Base-by-base conservation (phyloP, 2,797 vertebrate species). In the Periophthalmus magnuspinnatus region DNA sequence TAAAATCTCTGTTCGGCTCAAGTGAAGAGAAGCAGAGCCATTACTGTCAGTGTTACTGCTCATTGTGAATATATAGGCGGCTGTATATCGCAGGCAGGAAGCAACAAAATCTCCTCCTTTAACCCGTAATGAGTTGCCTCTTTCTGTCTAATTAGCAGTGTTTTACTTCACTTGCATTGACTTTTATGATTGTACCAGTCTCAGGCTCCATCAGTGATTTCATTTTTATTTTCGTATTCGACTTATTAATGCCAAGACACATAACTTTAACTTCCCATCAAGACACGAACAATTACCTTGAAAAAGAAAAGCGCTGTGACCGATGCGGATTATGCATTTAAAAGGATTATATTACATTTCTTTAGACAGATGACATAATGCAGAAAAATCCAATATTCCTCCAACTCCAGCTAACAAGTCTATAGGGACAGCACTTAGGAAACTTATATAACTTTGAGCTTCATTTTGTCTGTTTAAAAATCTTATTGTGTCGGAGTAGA, bases 141-240 rank as follows among this genome's bases (percentile, higher is more conserved):
- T 57, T 57, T 24, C 24, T 17, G 34, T 41, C 38, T 55, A 55
- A 55, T 55, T 55, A 55, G 52, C 52, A 55, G 52, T 55, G 21
- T 55, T 22, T 24, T 17, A 5, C 59, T 45, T 28, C 48, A 28
- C 56, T 22, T 19, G 6, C 34, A 9, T 54, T 21, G 16, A 50
- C 17, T 60, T 52, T 4, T 45, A 45, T 19, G 68, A 19, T 45
- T 34, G 13, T 11, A 5, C 5, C 1, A 41, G n/a, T 50, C 41
- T 54, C 0, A 33, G 48, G n/a, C 33, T 57, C 57, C 62, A 14
- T 41, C 72, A 21, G 16, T 54, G 52, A 54, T 9, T 28, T 5
- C 9, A 22, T 55, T 56, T 70, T 38, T 38, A 38, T 38, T 2
- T 11, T 56, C 56, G 2, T 28, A 11, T 56, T 56, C 13, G 13